Evolutionary conservation across 2,113 vertebrate species (phyloP), one percentile per base, ranked within the genome.

Genomic region (Cheilinus undulatus): DNA sequence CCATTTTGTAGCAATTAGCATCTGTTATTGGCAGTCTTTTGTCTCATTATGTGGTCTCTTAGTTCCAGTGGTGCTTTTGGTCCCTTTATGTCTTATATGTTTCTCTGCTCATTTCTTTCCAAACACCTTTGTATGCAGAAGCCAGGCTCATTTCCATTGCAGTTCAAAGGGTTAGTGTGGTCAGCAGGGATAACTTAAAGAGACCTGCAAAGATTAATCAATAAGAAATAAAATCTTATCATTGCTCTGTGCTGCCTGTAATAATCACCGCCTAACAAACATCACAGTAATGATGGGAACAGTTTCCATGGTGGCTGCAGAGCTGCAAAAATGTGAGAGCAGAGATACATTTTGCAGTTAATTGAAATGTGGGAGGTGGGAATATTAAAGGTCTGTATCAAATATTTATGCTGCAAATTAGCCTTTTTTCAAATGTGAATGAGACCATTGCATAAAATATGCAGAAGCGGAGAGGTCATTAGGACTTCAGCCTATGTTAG

Each of bases 381-480:
- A 57, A 80, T 78, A 78, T 81, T 80, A 88, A 89, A 86, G 73
- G 68, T 77, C 59, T 42, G 4, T 42, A 88, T 91, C 40, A 87
- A 89, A 91, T 88, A 91, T 89, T 88, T 86, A 89, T 83, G 77
- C 74, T 14, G 68, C 65, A 73, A 91, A 89, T 89, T 87, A 89
- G 85, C 79, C 54, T 75, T 66, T 70, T 84, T 89, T 81, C 76
- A 80, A 80, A 83, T 79, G 85, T 78, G 88, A 88, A 87, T 67
- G 76, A 86, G 88, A 81, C 78, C 71, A 73, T 62, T 75, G 60
- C 45, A 84, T 89, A 52, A 84, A 88, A 83, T 70, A 91, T 90
- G 64, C 69, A 88, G 76, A 66, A 75, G 69, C 48, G 61, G 40
- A 68, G 22, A 58, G 64, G 81, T 89, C 78, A 84, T 88, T 83